These are phyloP conservation scores for Ptychobarbus kaznakovi DNA, from an alignment of 2,797 vertebrate species.

Conservation along the genomic window DNA sequence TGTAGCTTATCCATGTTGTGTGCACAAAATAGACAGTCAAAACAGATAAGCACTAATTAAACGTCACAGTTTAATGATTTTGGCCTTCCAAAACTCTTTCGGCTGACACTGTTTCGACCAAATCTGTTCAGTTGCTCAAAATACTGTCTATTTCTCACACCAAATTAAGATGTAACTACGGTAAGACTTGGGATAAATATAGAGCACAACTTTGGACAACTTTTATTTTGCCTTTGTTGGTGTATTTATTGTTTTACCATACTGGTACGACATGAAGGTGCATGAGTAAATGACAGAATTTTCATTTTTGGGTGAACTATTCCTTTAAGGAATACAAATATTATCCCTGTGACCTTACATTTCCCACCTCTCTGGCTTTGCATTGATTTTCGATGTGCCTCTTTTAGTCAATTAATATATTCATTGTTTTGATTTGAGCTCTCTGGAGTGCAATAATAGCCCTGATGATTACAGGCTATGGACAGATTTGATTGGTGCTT, in stretches of 20 bases:
- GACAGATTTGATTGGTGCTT: constrained; percentile 45
- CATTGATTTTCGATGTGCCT: constrained; percentile 21
- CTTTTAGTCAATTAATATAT: constrained; percentile 37
- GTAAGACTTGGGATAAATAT: constrained; percentile 1
- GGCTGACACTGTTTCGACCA: neutral
- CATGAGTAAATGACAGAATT: neutral
- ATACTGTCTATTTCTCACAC: neutral
- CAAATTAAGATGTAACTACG: neutral
- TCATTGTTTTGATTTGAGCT: constrained; percentile 30
- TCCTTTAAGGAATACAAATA: constrained; percentile 7
- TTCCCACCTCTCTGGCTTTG: neutral
- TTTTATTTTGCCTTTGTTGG: constrained; percentile 1
- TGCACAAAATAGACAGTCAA: neutral
- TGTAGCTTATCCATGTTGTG: neutral
- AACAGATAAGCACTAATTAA: neutral
- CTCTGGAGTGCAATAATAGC: constrained; percentile 34
- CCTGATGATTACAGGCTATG: constrained; percentile 25
- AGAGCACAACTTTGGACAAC: neutral
- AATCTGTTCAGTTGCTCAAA: neutral
- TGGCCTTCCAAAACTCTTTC: neutral
- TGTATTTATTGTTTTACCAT: neutral
- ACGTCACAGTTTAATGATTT: neutral
- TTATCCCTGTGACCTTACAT: constrained; percentile 14
- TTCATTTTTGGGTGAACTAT: neutral
- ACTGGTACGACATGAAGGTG: neutral